Evolutionary conservation across 2,888 invertebrate species (phyloP).

Genomic region (Andrena flavipes): DNA sequence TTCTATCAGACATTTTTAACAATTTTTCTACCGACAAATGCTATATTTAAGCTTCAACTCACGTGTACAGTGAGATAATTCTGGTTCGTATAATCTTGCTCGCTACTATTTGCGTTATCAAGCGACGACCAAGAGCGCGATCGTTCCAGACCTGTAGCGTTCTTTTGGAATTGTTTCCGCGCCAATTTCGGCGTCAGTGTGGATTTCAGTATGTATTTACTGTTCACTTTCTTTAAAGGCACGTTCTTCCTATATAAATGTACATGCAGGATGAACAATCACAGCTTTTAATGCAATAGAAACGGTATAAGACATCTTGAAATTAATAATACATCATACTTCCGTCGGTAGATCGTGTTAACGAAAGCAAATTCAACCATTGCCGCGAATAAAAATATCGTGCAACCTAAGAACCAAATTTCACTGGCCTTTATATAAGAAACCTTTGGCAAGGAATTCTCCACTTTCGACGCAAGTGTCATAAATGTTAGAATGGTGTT

Average conservation of each 20-base stretch:
- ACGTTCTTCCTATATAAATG: conserved; percentile 87
- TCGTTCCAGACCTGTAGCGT: conserved; percentile 88
- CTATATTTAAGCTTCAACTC: conserved; percentile 77
- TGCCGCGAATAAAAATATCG: conserved; percentile 93
- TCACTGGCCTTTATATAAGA: conserved; percentile 96
- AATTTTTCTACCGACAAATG: no score
- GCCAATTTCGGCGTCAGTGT: conserved; percentile 92
- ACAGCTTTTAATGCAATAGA: neutral
- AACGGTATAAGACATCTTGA: neutral
- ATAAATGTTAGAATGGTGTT: conserved; percentile 95
- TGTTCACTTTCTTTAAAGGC: conserved; percentile 90
- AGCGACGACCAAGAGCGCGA: conserved; percentile 91
- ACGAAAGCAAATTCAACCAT: conserved; percentile 95
- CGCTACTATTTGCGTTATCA: conserved; percentile 86
- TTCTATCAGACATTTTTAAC: no score
- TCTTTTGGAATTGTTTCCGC: conserved; percentile 89
- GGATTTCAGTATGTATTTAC: conserved; percentile 93
- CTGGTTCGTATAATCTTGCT: conserved; percentile 87
- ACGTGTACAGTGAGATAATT: conserved; percentile 92
- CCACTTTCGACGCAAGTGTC: conserved; percentile 93
- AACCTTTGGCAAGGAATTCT: conserved; percentile 94
- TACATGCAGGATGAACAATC: neutral
- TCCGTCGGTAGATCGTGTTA: conserved; percentile 94
- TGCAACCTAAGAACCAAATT: conserved; percentile 95
- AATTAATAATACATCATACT: conserved; percentile 85